These are phyloP conservation scores for Drosophila antonietae DNA, from an alignment of 2,888 invertebrate species.

Conservation along the genomic window DNA sequence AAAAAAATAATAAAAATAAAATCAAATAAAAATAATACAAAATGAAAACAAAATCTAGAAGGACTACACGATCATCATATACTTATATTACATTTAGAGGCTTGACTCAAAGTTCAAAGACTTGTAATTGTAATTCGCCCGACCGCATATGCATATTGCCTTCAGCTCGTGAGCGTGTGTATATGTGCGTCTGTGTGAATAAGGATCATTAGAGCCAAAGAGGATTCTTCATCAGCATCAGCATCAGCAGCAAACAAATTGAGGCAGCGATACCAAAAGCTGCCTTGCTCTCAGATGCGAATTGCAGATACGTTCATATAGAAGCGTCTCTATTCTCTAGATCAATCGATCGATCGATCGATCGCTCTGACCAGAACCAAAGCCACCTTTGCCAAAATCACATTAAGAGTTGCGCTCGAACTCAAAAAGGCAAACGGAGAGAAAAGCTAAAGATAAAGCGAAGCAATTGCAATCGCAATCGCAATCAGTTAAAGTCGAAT, in stretches of 20 bases:
- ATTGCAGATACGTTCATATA: conserved; percentile 47
- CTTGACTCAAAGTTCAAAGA: conserved; percentile 44
- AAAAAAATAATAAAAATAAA: conserved; percentile 17
- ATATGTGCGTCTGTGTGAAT: conserved; percentile 34
- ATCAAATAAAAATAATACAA: conserved; percentile 37
- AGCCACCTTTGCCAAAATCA: conserved; percentile 47
- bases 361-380: conserved; percentile 34
- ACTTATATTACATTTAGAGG: conserved; percentile 42
- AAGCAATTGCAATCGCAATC: conserved; percentile 33
- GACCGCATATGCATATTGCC: conserved; percentile 31
- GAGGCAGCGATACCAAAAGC: conserved; percentile 30
- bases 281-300: conserved; percentile 61
- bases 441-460: conserved; percentile 51
- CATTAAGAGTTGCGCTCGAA: conserved; percentile 35
- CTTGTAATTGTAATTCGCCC: conserved; percentile 37
- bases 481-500: conserved; percentile 31
- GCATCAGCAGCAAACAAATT: not conserved
- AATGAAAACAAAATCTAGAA: conserved; percentile 43
- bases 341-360: conserved; percentile 27
- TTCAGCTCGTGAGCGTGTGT: conserved; percentile 23
- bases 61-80: conserved; percentile 53
- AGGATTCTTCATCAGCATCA: conserved; percentile 24
- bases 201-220: conserved; percentile 41
- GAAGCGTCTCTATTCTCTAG: conserved; percentile 36
- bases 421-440: conserved; percentile 4